Evolutionary conservation across 2,113 vertebrate genomes (phyloP).

Genomic region (Carassius gibelio): DNA sequence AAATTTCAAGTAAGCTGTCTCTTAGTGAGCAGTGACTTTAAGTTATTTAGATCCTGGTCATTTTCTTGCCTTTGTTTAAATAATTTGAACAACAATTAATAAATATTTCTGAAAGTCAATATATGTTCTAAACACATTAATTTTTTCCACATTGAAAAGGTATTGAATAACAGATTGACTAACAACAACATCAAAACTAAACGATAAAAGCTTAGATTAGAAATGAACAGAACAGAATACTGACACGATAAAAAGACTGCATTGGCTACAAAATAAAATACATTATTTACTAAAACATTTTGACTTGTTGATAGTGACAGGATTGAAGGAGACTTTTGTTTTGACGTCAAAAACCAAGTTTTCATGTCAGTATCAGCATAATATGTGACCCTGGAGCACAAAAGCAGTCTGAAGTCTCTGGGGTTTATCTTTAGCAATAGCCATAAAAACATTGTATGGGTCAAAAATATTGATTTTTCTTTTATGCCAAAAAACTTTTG

Average conservation of each 20-base stretch:
- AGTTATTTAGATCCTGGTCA: background rate
- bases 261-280: background rate
- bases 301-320: background rate
- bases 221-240: background rate
- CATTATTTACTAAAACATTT: background rate
- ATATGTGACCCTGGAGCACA: no score
- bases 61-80: background rate
- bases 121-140: background rate
- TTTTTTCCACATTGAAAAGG: background rate
- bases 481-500: no score
- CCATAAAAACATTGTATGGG: no score
- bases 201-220: background rate
- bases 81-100: background rate
- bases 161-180: background rate
- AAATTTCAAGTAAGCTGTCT: no score
- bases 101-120: background rate
- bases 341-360: background rate
- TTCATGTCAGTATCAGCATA: background rate
- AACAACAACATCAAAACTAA: background rate
- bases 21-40: background rate
- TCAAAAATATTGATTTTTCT: no score
- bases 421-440: no score
- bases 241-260: no score
- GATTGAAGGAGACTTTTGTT: background rate
- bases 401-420: no score